Conservation (phyloP, 1,140 invertebrate species). For the Nilaparvata lugens region DNA sequence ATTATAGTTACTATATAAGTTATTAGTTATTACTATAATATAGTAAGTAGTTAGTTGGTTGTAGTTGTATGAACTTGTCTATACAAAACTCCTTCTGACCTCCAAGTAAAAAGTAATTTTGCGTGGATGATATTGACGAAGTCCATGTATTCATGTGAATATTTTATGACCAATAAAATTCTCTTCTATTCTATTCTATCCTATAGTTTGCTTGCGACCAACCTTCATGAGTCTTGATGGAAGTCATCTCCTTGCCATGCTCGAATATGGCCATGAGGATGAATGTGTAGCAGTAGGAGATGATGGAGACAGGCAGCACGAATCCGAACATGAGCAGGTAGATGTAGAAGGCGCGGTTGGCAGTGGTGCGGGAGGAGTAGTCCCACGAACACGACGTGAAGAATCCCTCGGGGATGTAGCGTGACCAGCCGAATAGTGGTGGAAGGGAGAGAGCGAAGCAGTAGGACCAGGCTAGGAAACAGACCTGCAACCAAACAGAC, state of each 20-base stretch:
- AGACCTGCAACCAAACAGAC: slow-evolving; percentile 32
- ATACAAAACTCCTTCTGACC: too few relatives aligned
- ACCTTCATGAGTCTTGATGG: slow-evolving; percentile 22
- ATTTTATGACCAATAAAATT: too few relatives aligned
- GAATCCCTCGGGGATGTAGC: slow-evolving; percentile 42
- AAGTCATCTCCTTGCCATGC: slow-evolving; percentile 38
- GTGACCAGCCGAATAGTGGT: slow-evolving; percentile 44
- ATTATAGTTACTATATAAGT: too few relatives aligned
- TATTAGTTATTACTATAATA: too few relatives aligned
- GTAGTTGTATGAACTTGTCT: too few relatives aligned
- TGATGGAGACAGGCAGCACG: slow-evolving; percentile 38
- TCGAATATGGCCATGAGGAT: slow-evolving; percentile 33
- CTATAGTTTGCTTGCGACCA: neutral
- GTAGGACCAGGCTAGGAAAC: slow-evolving; percentile 42
- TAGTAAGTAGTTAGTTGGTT: too few relatives aligned
- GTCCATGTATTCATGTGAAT: too few relatives aligned
- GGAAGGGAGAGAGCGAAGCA: slow-evolving; percentile 38
- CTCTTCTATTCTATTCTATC: too few relatives aligned
- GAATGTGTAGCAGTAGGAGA: slow-evolving; percentile 41
- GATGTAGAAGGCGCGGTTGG: slow-evolving; percentile 39
- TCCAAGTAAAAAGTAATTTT: too few relatives aligned
- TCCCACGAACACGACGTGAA: slow-evolving; percentile 47
- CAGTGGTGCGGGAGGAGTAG: slow-evolving; percentile 37
- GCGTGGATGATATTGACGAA: too few relatives aligned
- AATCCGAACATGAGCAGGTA: slow-evolving; percentile 43